phyloP scores from a whole-genome alignment of 2,797 vertebrate species.

The Galago senegalensis region DNA sequence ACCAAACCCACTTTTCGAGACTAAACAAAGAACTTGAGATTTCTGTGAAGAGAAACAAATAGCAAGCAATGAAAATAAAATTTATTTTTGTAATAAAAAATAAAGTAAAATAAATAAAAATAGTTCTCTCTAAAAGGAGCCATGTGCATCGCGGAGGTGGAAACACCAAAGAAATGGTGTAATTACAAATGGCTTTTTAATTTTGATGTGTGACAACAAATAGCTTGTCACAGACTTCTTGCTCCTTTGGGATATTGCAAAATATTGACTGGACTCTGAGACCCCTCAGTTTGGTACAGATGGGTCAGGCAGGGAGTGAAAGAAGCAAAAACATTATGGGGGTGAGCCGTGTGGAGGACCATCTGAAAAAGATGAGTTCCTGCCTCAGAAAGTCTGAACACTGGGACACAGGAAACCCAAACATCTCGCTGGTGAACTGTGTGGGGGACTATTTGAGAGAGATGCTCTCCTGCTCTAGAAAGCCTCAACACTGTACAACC shows the following conservation, averaged over 20 bases:
- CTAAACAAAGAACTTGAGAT: not conserved
- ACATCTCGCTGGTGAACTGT: not conserved
- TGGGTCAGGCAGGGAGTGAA: not conserved
- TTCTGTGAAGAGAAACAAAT: not conserved
- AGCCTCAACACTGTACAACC: not conserved
- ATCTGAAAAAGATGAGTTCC: not conserved
- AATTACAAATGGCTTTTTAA: not conserved
- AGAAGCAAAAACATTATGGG: not conserved
- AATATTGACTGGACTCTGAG: not conserved
- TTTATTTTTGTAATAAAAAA: no score
- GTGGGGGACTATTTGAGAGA: not conserved
- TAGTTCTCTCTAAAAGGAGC: not conserved
- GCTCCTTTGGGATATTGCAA: not conserved
- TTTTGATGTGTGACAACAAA: not conserved
- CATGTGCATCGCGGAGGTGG: not conserved
- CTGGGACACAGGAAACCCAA: not conserved
- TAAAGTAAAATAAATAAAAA: not conserved
- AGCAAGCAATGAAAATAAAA: not conserved
- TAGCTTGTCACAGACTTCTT: not conserved
- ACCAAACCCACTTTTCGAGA: not conserved
- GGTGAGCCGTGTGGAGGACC: not conserved
- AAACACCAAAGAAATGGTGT: not conserved
- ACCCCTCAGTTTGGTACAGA: not conserved
- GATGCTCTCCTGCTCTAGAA: not conserved
- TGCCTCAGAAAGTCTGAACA: not conserved